Evolutionary conservation across 2,888 invertebrate genomes (phyloP).

Genomic region (Bhutanitis thaidina): DNA sequence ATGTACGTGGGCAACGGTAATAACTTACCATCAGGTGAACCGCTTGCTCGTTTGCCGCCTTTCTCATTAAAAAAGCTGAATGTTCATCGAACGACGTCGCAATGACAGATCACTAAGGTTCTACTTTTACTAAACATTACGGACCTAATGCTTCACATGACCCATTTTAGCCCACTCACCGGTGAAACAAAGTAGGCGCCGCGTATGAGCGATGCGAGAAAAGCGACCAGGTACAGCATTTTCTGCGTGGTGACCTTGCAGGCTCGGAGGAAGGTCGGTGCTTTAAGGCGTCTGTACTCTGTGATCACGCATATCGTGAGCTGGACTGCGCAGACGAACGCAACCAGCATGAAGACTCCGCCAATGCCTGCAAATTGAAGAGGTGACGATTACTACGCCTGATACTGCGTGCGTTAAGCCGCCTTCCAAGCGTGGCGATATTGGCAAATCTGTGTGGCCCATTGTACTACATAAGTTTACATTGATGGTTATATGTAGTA

Average conservation of each 20-base stretch:
- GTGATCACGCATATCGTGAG: slow-evolving; percentile 90
- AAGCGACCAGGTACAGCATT: slow-evolving; percentile 91
- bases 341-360: slow-evolving; percentile 89
- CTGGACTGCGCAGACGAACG: slow-evolving; percentile 91
- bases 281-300: slow-evolving; percentile 91
- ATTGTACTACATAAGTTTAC: too few relatives aligned
- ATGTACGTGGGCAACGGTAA: too few relatives aligned
- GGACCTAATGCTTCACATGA: too few relatives aligned
- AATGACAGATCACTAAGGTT: too few relatives aligned
- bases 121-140: too few relatives aligned
- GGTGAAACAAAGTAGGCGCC: slow-evolving; percentile 95
- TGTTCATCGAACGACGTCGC: too few relatives aligned
- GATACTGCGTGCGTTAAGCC: neutral
- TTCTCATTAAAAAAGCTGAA: too few relatives aligned
- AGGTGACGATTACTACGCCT: too few relatives aligned
- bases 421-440: neutral
- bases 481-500: too few relatives aligned
- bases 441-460: neutral
- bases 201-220: slow-evolving; percentile 89
- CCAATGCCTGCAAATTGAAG: slow-evolving; percentile 79
- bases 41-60: too few relatives aligned
- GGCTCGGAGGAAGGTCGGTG: slow-evolving; percentile 88
- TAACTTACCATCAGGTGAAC: too few relatives aligned
- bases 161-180: slow-evolving; percentile 80
- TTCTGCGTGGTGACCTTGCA: slow-evolving; percentile 95